phyloP scores from a whole-genome alignment of 2,113 vertebrate genomes.

The Carassius carassius region DNA sequence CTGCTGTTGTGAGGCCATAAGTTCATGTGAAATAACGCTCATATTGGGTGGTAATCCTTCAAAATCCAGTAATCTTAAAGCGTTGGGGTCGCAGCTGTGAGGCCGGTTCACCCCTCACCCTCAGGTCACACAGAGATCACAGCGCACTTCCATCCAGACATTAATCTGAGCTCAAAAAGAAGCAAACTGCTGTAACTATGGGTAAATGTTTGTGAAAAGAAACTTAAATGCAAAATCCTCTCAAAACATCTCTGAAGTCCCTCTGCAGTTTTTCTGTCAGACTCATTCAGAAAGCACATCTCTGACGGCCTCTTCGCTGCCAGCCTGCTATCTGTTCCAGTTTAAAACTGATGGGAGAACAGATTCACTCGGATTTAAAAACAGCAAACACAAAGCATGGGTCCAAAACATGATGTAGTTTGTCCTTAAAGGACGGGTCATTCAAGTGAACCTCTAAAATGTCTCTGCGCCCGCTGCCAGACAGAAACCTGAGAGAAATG shows the following conservation, averaged over 20 bases:
- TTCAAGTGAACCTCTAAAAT: conserved; percentile 21
- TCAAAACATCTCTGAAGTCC: neutral
- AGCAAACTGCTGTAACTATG: neutral
- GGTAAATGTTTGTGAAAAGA: neutral
- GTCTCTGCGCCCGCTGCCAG: neutral
- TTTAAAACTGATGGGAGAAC: conserved; percentile 32
- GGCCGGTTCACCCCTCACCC: conserved; percentile 5
- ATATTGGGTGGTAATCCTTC: conserved; percentile 37
- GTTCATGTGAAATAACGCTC: conserved; percentile 24
- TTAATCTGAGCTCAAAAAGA: neutral
- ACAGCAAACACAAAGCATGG: neutral
- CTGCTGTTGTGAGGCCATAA: neutral
- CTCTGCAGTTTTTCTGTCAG: neutral
- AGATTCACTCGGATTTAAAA: conserved; percentile 15
- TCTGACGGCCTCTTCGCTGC: neutral
- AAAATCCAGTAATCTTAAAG: conserved; percentile 23
- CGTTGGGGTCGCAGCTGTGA: conserved; percentile 9
- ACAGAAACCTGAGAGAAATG: conserved; percentile 37
- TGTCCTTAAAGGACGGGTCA: conserved; percentile 1
- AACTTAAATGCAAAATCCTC: neutral
- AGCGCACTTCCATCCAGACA: neutral
- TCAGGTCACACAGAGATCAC: conserved; percentile 3
- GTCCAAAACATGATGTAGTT: conserved; percentile 25
- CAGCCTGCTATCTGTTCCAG: neutral
- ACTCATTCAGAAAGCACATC: neutral